Evolutionary conservation across 2,113 vertebrate species (phyloP).

Genomic region (Ranitomeya imitator): DNA sequence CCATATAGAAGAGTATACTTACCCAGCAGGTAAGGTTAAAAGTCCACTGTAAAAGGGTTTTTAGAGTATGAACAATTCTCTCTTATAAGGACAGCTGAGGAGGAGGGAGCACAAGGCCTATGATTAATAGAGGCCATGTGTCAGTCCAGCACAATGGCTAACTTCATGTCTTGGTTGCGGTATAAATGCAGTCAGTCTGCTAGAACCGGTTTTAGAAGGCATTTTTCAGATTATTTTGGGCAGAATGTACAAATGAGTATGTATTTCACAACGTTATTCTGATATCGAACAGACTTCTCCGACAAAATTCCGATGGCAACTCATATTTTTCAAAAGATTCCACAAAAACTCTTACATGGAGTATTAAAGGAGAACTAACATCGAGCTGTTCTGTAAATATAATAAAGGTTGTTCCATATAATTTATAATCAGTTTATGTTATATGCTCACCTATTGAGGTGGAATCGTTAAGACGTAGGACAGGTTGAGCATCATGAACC

Average conservation of each 20-base stretch:
- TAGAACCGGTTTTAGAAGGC: constrained; percentile 41
- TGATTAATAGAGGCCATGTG: constrained; percentile 47
- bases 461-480: too few relatives aligned
- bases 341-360: background rate
- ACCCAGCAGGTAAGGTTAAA: constrained; percentile 42
- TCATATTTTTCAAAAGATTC: constrained; percentile 5
- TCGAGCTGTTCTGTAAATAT: background rate
- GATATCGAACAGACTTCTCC: background rate
- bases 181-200: constrained; percentile 49
- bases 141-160: constrained; percentile 49
- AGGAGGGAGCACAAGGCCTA: constrained; percentile 30
- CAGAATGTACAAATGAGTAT: constrained; percentile 16
- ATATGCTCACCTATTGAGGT: background rate
- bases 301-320: background rate
- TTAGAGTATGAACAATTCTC: constrained; percentile 40
- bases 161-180: constrained; percentile 45
- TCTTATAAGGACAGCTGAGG: constrained; percentile 35
- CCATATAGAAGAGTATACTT: constrained; percentile 9
- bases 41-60: constrained; percentile 37
- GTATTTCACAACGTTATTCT: constrained; percentile 8
- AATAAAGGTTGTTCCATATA: background rate
- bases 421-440: too few relatives aligned
- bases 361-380: background rate
- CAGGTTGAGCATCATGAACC: too few relatives aligned
- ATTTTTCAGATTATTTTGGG: constrained; percentile 38